Base-by-base conservation (phyloP, 2,113 vertebrate species). In the Paralichthys olivaceus region DNA sequence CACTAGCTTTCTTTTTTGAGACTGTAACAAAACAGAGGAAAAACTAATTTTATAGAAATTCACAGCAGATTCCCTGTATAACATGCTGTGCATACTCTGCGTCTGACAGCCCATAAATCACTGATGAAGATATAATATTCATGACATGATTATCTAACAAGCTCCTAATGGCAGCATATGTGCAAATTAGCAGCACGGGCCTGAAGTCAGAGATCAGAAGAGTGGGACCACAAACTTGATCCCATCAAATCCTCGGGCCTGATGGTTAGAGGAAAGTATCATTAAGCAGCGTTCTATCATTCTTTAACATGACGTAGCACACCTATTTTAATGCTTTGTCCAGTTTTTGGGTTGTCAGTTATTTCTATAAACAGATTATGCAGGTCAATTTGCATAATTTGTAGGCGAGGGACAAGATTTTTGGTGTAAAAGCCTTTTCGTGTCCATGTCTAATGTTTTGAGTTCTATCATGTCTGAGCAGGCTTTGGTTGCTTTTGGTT, bases 151-250 rank as follows among this genome's bases (percentile, higher is more conserved):
- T 45, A 53, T 23, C 54, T 73, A 53, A 74, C 51, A 68, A 43
- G 32, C 14, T 84, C 37, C 29, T 69, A n/a, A 6, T 49, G 23
- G 68, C 67, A 69, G n/a, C 22, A 14, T 47, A 25, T 54, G 54
- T 56, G 65, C 19, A 74, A 66, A 87, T 77, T 51, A 72, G 17
- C 65, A 75, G 60, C 51, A 19, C 51, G 61, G 29, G 72, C 63
- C 70, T 43, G 1, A 79, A 80, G 66, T 25, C 53, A 68, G 2
- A 64, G 51, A 60, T 73, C 55, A 69, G 28, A 81, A 49, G 60
- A 37, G 32, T 26, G 60, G 34, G 59, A 76, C 65, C 61, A 47
- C 64, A 77, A 65, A 49, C 73, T 43, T 69, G 25, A 71, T 63
- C 5, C 40, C 23, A 47, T 34, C 56, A 57, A 72, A 77, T 22